A percentile compares a stretch with the other conserved stretches of the same genome.
Conservation (phyloP, 2,888 invertebrate species). For the Paralinhomoeus sp. region DNA sequence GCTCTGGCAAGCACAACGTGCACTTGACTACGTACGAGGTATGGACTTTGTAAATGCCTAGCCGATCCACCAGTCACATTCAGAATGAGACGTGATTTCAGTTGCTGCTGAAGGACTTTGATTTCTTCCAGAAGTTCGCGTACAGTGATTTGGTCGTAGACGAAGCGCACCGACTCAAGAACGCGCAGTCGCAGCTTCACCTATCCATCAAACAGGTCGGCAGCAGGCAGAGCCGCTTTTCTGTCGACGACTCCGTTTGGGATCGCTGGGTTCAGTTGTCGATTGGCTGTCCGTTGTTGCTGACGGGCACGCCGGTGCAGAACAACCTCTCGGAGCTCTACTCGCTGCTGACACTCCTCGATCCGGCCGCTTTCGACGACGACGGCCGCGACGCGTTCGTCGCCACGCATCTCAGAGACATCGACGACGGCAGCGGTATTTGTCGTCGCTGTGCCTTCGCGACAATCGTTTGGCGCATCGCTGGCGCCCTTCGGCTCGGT, state of each 20-base stretch:
- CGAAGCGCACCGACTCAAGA: slow-evolving; percentile 89
- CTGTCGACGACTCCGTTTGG: too few species aligned
- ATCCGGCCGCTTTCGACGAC: slow-evolving; percentile 18
- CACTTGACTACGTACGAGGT: slow-evolving; percentile 30
- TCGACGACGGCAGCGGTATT: not conserved
- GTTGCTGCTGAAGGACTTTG: slow-evolving; percentile 81
- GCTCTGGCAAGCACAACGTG: slow-evolving; percentile 15
- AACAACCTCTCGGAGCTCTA: slow-evolving; percentile 30
- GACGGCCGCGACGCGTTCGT: slow-evolving; percentile 22
- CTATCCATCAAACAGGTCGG: slow-evolving; percentile 20
- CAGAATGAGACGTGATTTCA: slow-evolving; percentile 26
- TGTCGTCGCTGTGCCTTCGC: too few species aligned
- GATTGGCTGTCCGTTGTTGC: too few species aligned
- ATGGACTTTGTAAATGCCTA: not conserved
- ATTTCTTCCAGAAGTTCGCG: slow-evolving; percentile 66
- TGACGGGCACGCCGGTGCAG: slow-evolving; percentile 32
- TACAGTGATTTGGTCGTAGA: slow-evolving; percentile 89
- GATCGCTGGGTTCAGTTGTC: too few species aligned
- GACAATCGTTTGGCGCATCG: too few species aligned
- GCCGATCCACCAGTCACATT: not conserved
- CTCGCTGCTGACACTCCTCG: slow-evolving; percentile 26
- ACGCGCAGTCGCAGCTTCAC: slow-evolving; percentile 47
- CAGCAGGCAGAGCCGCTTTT: too few species aligned
- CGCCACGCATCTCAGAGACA: slow-evolving; percentile 12
- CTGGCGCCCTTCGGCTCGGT: too few species aligned